phyloP scores from a whole-genome alignment of 2,113 vertebrate genomes.

The Zapus hudsonius region DNA sequence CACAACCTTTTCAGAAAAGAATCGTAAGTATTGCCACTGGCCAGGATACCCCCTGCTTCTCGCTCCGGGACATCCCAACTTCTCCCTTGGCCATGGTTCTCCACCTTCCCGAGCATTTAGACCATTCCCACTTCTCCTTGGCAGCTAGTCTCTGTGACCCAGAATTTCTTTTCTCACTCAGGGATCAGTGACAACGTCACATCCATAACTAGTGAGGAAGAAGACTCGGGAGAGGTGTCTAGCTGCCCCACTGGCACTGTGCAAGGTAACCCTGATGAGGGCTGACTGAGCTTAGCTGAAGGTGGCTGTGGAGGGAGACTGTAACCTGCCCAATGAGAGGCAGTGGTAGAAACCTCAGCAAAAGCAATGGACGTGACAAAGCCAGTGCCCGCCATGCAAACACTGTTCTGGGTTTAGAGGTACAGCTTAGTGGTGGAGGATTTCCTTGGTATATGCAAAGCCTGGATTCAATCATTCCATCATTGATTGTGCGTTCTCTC shows the following conservation, averaged over 20 bases:
- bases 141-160: neutral
- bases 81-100: neutral
- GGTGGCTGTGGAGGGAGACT: neutral
- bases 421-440: neutral
- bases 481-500: too few relatives aligned
- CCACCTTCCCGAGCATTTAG: neutral
- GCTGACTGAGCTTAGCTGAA: neutral
- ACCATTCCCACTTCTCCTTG: neutral
- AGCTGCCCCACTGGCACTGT: fast-evolving
- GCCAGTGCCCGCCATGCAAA: fast-evolving
- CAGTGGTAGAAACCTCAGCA: neutral
- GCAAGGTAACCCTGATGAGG: neutral
- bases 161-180: neutral
- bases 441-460: neutral
- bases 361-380: neutral
- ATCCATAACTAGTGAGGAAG: neutral
- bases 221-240: neutral
- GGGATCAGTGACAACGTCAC: neutral
- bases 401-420: neutral
- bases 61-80: neutral
- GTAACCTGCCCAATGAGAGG: neutral
- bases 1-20: neutral
- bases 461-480: neutral
- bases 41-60: neutral
- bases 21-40: too few relatives aligned